A percentile compares a stretch with the other conserved stretches of the same genome.
phyloP scores from a whole-genome alignment of 2,888 invertebrate genomes.

The Bimastos eiseni region DNA sequence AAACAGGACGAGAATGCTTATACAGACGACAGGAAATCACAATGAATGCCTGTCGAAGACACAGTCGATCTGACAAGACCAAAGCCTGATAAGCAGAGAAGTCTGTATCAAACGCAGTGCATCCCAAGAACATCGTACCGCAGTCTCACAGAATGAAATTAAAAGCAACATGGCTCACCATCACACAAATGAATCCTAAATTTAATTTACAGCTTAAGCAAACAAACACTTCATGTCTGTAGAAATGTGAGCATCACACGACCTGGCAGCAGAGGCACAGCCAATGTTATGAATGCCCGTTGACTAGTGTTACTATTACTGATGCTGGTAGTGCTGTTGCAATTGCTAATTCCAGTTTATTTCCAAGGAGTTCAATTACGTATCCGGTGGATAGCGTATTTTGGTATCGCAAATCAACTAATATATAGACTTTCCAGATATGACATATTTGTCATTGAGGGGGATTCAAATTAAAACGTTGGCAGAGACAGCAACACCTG shows the following conservation, averaged over 20 bases:
- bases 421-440: too few species aligned
- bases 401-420: not conserved
- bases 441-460: too few species aligned
- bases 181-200: not conserved
- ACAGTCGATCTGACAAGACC: not conserved
- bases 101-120: not conserved
- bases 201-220: not conserved
- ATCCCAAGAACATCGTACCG: not conserved
- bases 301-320: not conserved
- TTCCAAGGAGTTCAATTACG: not conserved
- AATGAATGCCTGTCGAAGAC: not conserved
- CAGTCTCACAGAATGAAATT: not conserved
- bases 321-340: not conserved
- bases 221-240: not conserved
- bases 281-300: not conserved
- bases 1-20: not conserved
- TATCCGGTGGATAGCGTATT: not conserved
- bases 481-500: too few species aligned
- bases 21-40: not conserved
- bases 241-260: not conserved
- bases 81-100: not conserved
- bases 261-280: not conserved
- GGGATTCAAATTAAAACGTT: too few species aligned
- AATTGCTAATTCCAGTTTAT: not conserved
- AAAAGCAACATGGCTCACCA: not conserved